Conservation (phyloP, 2,113 vertebrate genomes). For the Petromus typicus region DNA sequence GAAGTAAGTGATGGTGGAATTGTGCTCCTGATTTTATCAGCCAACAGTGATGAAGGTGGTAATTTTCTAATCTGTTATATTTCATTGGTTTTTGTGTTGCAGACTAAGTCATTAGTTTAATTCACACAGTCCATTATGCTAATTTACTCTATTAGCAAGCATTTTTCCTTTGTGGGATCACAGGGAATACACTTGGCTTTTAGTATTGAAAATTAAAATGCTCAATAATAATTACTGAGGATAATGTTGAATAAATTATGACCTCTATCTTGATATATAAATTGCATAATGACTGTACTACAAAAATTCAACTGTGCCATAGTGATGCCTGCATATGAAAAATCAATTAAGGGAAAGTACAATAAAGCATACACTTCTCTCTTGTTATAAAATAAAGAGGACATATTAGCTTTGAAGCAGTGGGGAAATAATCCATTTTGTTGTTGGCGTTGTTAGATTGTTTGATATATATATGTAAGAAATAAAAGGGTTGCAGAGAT, state of each 20-base stretch:
- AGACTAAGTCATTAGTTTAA: constrained; percentile 77
- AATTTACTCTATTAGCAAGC: constrained; percentile 75
- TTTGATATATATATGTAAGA: constrained; percentile 19
- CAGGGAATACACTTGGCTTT: constrained; percentile 71
- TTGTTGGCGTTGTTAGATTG: neutral
- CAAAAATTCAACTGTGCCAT: constrained; percentile 49
- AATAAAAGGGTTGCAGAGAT: neutral
- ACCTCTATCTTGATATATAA: constrained; percentile 71
- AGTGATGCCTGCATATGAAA: constrained; percentile 39
- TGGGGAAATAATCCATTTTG: constrained; percentile 53
- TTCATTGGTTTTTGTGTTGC: constrained; percentile 65
- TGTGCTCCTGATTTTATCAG: constrained; percentile 57
- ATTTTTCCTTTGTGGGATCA: constrained; percentile 68
- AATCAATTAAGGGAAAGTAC: constrained; percentile 61
- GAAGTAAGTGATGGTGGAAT: constrained; percentile 84
- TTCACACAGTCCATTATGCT: constrained; percentile 78
- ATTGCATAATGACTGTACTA: constrained; percentile 65
- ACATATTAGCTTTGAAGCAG: constrained; percentile 34
- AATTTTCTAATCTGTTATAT: constrained; percentile 72
- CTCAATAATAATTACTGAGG: constrained; percentile 77
- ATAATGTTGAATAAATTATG: constrained; percentile 78
- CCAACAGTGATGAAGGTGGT: constrained; percentile 37
- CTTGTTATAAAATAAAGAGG: constrained; percentile 56
- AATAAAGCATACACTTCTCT: constrained; percentile 5
- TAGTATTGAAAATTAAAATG: constrained; percentile 76